These are phyloP conservation scores for Nibea albiflora DNA, from an alignment of 2,113 vertebrate genomes.

Conservation along the genomic window DNA sequence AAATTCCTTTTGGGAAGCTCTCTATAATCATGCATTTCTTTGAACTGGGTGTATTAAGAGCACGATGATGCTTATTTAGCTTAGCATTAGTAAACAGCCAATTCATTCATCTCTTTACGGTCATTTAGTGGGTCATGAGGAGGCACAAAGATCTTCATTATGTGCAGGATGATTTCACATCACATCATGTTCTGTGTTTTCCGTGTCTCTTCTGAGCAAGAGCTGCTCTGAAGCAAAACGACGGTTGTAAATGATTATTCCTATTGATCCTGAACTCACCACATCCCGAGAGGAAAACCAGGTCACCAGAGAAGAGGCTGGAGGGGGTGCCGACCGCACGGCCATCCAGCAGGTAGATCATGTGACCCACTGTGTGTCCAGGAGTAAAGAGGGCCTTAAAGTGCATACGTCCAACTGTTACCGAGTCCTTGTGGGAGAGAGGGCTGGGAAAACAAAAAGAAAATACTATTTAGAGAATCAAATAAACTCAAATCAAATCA, in stretches of 20 bases:
- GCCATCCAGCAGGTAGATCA: conserved; percentile 94
- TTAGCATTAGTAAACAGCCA: not conserved
- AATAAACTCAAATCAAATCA: not conserved
- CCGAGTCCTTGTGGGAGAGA: conserved; percentile 88
- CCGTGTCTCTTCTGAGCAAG: not conserved
- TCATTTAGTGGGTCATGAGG: not conserved
- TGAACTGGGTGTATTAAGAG: not conserved
- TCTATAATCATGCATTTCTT: not conserved
- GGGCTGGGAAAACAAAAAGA: conserved; percentile 81
- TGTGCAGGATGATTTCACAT: not conserved
- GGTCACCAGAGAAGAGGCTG: conserved; percentile 96
- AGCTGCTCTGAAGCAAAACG: not conserved
- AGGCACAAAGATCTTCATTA: not conserved
- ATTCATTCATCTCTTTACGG: not conserved
- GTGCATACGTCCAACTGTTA: conserved; percentile 88
- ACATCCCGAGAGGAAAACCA: conserved; percentile 97
- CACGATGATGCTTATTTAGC: not conserved
- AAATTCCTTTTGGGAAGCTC: not conserved
- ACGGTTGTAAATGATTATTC: not conserved
- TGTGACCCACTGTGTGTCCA: conserved; percentile 96
- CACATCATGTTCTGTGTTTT: not conserved
- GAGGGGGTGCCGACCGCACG: conserved; percentile 83
- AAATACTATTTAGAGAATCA: not conserved
- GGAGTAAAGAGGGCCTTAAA: conserved; percentile 93
- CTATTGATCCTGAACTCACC: conserved; percentile 82